Evolutionary conservation across 1,140 invertebrate species (phyloP), one percentile per base, ranked within the genome.

Genomic region (Hormaphis cornu): DNA sequence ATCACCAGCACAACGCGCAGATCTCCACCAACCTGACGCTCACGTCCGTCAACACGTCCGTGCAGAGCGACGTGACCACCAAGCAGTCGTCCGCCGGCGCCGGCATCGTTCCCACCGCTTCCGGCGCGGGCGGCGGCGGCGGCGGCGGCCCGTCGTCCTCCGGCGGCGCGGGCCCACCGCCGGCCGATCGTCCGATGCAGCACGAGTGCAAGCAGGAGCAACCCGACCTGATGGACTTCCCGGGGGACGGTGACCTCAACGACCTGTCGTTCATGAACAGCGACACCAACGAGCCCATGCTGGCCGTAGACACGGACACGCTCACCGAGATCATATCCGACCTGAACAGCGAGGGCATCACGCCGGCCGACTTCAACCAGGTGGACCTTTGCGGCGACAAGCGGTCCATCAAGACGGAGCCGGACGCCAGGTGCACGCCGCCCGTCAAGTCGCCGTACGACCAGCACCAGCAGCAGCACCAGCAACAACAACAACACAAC

Each of bases 21-120:
- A 93, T 93, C 61, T 91, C 90, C 30, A 93, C 91, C 50, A 93
- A 93, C 79, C 90, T 94, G 18, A 93, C 90, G 8, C 90, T 94
- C 35, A 66, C 61, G 61, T 66, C 61, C n/a, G 61, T 66, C 18
- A 91, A 91, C 75, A 86, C 89, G 6, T 89, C 89, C 48, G 86
- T 89, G 48, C 90, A 90, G 73, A 89, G 87, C 74, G 86, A 66
- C 89, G 77, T 81, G 78, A 18, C 74, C 76, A 33, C 80, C 77
- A 54, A 75, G 76, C 0, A 72, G 26, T 75, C 70, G 71, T 50
- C 14, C 76, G 75, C 73, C 54, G 75, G 73, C 33, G 72, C 69
- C 1, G 35, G 20, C n/a, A 58, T 35, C 0, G 54, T 58, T 22
- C 59, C 59, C 59, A 75, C 58, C 1, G 71, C 89, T 4, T 89